These are phyloP conservation scores for Phylloscopus collybita DNA, from an alignment of 2,797 vertebrate genomes.

Conservation along the genomic window DNA sequence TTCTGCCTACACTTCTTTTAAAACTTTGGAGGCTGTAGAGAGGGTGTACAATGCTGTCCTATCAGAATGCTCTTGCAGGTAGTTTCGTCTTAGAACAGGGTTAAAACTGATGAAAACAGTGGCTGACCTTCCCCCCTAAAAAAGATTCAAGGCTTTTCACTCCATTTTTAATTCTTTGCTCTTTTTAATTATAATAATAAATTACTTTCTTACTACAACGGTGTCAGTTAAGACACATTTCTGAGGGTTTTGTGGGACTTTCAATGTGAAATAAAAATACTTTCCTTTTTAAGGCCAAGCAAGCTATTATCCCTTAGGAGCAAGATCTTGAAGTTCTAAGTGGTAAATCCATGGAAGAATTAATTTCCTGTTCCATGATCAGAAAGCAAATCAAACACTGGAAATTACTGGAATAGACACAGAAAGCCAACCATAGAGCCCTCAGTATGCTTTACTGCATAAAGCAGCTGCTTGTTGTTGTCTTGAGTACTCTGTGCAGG, in stretches of 20 bases:
- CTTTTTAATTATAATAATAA: not conserved
- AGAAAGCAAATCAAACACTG: not conserved
- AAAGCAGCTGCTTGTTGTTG: not conserved
- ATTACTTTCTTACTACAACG: not conserved
- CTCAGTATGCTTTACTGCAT: not conserved
- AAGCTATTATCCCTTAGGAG: not conserved
- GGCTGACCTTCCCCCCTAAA: not conserved
- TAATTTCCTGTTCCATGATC: not conserved
- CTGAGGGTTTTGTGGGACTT: not conserved
- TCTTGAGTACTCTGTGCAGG: not conserved
- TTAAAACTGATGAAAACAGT: not conserved
- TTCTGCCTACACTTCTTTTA: not conserved
- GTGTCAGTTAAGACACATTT: not conserved
- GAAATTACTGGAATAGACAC: not conserved
- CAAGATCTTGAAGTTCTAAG: not conserved
- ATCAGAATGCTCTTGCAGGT: not conserved
- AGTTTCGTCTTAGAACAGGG: not conserved
- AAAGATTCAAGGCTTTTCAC: not conserved
- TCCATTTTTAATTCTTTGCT: not conserved
- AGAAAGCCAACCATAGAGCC: not conserved
- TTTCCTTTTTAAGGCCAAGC: not conserved
- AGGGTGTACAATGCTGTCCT: not conserved
- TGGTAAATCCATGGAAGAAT: not conserved
- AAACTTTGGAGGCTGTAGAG: not conserved
- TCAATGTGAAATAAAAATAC: not conserved